Base-by-base conservation (phyloP, 2,888 invertebrate genomes). In the Apamea epomidion region DNA sequence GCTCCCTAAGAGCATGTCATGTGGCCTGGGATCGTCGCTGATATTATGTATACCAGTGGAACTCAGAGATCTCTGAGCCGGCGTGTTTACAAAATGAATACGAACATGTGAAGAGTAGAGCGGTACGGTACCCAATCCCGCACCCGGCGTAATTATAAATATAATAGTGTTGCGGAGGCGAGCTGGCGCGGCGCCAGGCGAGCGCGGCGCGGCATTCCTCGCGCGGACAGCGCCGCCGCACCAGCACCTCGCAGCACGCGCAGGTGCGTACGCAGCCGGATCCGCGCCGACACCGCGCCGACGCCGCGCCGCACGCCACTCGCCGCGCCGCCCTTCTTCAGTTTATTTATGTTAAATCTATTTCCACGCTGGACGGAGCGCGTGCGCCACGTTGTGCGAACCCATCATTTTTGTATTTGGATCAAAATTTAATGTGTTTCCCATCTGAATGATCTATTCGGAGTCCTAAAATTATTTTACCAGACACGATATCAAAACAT, bases 141-240 rank as follows among this genome's bases (percentile, higher is more conserved):
- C 77, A 82, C 65, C 68, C 72, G 68, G 51, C 51, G 80, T 86
- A 80, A 87, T 89, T 92, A 91, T 92, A 92, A 91, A 92, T 92
- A 91, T 84, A 89, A 79, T 76, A 68, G 79, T 75, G 78, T 62
- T 84, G 88, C 81, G 83, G 82, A 74, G 78, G 78, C 83, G 76
- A 60, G 73, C 85, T 91, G 91, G 92, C 91, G 79, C 67, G 42
- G 65, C 51, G 92, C 93, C 93, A 93, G 89, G 74, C 65, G 87
- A 64, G 58, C 29, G 42, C 65, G 51, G 80, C 71, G 74, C 86
- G 87, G 87, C 91, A 91, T 88, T 90, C 89, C 84, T 74, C 78
- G 78, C 80, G 84, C 83, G 81, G 86, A 71, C 88, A 58, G 78
- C 82, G 71, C 81, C 81, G 65, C 71, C 83, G 87, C 91, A 90